Percentiles rank a stretch among this genome's conserved stretches.
Evolutionary conservation across 2,113 vertebrate genomes (phyloP).

Genomic region (Lontra canadensis): DNA sequence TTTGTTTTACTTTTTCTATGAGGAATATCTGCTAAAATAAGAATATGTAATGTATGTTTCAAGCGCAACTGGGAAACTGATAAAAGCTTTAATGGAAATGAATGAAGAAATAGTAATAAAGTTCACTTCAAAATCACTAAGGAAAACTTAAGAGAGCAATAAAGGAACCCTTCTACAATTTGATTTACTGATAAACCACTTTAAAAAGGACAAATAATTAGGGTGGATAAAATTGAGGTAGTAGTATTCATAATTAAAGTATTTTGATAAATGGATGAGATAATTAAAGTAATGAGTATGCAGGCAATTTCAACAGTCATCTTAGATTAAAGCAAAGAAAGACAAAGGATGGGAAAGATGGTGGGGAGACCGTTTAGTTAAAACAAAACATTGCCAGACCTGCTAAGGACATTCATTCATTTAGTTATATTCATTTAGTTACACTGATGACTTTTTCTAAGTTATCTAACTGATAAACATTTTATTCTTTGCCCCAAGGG

Average conservation of each 20-base stretch:
- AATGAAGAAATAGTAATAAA: not conserved
- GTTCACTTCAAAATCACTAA: conserved; percentile 14
- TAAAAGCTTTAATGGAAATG: not conserved
- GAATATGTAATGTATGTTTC: not conserved
- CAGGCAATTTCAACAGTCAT: not conserved
- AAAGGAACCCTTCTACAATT: not conserved
- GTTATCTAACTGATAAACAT: conserved; percentile 32
- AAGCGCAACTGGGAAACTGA: not conserved
- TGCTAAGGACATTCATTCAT: not conserved
- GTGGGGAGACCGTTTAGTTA: not conserved
- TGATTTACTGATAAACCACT: not conserved
- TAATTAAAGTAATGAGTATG: not conserved
- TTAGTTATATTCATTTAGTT: not conserved
- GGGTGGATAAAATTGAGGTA: not conserved
- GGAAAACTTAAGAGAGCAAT: not conserved
- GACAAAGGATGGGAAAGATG: not conserved
- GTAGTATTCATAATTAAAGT: not conserved
- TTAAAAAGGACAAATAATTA: not conserved
- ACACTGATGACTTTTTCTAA: not conserved
- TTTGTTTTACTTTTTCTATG: not conserved
- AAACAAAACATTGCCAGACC: not conserved
- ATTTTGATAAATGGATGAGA: not conserved
- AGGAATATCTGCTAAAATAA: not conserved
- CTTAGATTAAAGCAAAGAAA: not conserved
- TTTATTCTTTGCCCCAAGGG: conserved; percentile 83